Conservation (phyloP, 2,888 invertebrate species). For the Ochlodes sylvanus region DNA sequence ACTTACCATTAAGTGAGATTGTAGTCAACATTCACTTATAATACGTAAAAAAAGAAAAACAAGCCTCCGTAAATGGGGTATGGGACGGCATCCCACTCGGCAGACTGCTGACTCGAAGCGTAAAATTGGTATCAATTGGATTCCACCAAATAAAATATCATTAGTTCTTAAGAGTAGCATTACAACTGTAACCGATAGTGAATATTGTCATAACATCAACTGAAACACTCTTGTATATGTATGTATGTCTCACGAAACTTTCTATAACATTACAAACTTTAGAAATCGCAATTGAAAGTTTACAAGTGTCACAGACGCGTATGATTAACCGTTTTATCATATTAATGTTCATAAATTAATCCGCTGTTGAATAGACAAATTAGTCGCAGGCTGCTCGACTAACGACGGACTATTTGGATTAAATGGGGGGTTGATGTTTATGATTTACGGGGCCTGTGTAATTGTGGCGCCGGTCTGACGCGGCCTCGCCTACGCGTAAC, state of each 20-base stretch:
- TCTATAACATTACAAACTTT: conserved; percentile 5
- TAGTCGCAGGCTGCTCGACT: conserved; percentile 83
- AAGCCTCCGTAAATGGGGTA: not conserved
- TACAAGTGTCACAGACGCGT: conserved; percentile 23
- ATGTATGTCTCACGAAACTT: not conserved
- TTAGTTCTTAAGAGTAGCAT: no score
- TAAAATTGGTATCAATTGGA: no score
- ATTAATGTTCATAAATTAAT: conserved; percentile 85
- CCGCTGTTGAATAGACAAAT: conserved; percentile 83
- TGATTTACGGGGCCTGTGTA: conserved; percentile 83
- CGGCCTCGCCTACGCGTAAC: conserved; percentile 52
- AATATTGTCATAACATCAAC: no score
- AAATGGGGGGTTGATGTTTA: conserved; percentile 85
- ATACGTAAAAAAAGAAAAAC: not conserved
- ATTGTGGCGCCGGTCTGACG: conserved; percentile 81
- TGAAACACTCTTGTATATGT: no score
- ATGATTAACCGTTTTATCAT: conserved; percentile 65
- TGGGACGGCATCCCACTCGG: not conserved
- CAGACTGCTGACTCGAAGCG: no score
- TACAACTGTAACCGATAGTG: no score
- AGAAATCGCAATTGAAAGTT: conserved; percentile 19
- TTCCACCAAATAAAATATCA: no score
- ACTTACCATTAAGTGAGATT: no score
- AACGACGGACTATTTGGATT: conserved; percentile 85
- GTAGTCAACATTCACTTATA: not conserved